Base-by-base conservation (phyloP, 2,113 vertebrate genomes). In the Cranoglanis bouderius region DNA sequence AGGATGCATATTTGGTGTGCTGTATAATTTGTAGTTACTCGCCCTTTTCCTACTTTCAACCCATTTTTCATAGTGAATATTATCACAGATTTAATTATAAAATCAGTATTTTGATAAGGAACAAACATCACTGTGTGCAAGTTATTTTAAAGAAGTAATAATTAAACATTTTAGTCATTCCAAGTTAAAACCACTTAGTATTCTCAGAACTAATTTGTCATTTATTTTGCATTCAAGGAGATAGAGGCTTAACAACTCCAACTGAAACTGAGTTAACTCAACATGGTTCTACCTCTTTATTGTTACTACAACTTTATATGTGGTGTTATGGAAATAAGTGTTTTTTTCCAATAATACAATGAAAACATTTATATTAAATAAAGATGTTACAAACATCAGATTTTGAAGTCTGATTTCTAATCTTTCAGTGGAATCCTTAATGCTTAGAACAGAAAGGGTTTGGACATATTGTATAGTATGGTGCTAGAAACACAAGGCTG, bases 281-380 rank as follows among this genome's bases (percentile, higher is more conserved):
- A 26, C 53, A 61, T 49, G 38, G 78, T 88, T 51, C 90, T 90
- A 88, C 67, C 78, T 90, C 78, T 85, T 61, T 78, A 85, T 85
- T 83, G 59, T 38, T 82, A 83, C 55, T 80, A 35, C 43, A 74
- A 43, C 49, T 59, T 84, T 84, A 32, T 90, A 49, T 70, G 57
- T 49, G 61, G 18, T 35, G 46, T 32, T 82, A 24, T 63, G 74
- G 35, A 57, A 78, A 83, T 55, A 32, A 1, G 59, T 10, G 4
- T 2, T 77, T 86, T 75, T 75, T 46, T n/a, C n/a, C 32, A 77
- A 59, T 26, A 61, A 82, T 5, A 55, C 21, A 74, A 6, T 59
- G 67, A 75, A 85, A 85, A 59, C 67, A 43, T 59, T 77, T 86
- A 75, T 77, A 77, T 86, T 51, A 53, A 88, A 88, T 88, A 88